Conservation (phyloP, 2,113 vertebrate genomes). For the Poeciliopsis turrubarensis region DNA sequence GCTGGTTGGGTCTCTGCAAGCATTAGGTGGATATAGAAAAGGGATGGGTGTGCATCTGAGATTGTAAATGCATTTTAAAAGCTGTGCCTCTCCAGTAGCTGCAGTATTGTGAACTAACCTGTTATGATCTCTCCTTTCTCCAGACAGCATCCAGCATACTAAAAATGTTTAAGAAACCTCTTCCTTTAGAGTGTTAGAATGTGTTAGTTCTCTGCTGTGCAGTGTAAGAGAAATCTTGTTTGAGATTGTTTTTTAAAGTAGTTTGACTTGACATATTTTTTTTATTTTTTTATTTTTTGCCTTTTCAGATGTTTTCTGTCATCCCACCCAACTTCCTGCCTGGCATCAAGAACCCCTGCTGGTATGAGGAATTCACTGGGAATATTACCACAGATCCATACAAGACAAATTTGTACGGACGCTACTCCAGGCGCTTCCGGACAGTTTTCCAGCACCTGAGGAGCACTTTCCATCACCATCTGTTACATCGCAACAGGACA, state of each 20-base stretch:
- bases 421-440: slow-evolving; percentile 89
- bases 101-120: not conserved
- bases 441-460: slow-evolving; percentile 88
- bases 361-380: slow-evolving; percentile 89
- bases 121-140: not conserved
- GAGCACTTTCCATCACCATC: slow-evolving; percentile 87
- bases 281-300: slow-evolving; percentile 29
- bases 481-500: slow-evolving; percentile 80
- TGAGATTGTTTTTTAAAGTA: slow-evolving; percentile 14
- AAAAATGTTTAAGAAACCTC: not conserved
- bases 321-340: slow-evolving; percentile 89
- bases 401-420: slow-evolving; percentile 87
- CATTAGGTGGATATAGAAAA: not conserved
- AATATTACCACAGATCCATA: slow-evolving; percentile 87
- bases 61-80: not conserved
- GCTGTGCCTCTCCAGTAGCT: not conserved
- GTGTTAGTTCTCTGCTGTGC: not conserved
- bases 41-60: not conserved
- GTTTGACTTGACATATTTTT: not conserved
- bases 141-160: not conserved
- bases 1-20: not conserved
- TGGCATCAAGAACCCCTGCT: slow-evolving; percentile 91
- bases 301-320: slow-evolving; percentile 91
- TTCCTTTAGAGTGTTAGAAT: not conserved
- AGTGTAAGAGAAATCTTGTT: not conserved